Base-by-base conservation (phyloP, 2,797 vertebrate genomes). In the Notamacropus eugenii region DNA sequence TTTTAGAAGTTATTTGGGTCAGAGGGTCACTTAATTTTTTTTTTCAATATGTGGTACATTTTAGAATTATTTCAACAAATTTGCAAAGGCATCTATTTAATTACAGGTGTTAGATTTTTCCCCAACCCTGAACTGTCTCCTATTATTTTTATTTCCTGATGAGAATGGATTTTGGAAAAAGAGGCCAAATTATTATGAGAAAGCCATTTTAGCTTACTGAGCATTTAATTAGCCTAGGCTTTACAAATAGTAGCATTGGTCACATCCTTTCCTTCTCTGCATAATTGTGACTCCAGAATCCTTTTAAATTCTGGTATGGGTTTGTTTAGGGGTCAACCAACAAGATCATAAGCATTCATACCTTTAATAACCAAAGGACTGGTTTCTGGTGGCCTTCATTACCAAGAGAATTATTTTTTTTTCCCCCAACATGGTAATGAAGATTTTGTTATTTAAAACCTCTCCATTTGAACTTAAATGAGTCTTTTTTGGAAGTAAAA, bases 241-340 rank as follows among this genome's bases (percentile, higher is more conserved):
- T 74, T n/a, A 74, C 16, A 74, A 74, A 50, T 50, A 87, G 40
- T 87, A 10, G 3, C 10, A 10, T 46, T 82, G 19, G 19, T 46
- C n/a, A 87, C 46, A 12, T 96, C 34, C 62, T 56, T 92, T 59
- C 91, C 94, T 93, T 95, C 87, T 92, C 29, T 93, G 92, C 90
- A 28, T 96, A 96, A 92, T 95, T 95, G 93, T 91, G 94, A 62
- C 34, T 92, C 58, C 90, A 54, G 90, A 55, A 95, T 55, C 50
- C 93, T 96, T 96, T 97, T 97, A 93, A 94, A 93, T 94, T 91
- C 90, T 97, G 92, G 97, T 95, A 96, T 90, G 92, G 57, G 95
- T 95, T 93, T 58, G 59, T 97, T 96, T 93, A 27, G 67, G 95
- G 97, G 95, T 96, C 96, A 95, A n/a, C 52, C 31, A n/a, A 58